phyloP scores from a whole-genome alignment of 1,140 invertebrate genomes.

The Drosophila obscura region DNA sequence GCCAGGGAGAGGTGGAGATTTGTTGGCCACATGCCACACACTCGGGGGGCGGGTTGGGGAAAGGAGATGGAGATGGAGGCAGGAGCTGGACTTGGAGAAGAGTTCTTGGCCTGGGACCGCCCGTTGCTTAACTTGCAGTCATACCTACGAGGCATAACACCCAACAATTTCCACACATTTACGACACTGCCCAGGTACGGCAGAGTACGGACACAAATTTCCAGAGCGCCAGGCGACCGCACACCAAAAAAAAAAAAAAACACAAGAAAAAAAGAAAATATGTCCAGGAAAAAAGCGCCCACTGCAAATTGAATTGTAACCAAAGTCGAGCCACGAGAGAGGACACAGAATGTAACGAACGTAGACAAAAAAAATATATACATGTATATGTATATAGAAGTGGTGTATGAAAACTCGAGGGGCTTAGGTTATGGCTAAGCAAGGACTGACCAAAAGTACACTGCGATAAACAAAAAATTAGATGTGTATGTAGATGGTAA shows the following conservation, averaged over 20 bases:
- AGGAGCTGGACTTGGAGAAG: background rate
- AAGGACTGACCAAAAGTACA: slow-evolving; percentile 34
- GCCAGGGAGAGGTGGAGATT: slow-evolving; percentile 31
- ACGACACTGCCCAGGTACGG: slow-evolving; percentile 37
- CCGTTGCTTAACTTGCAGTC: slow-evolving; percentile 53
- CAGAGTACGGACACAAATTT: slow-evolving; percentile 39
- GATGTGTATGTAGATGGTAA: no score
- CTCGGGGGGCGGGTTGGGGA: background rate
- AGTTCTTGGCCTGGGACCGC: slow-evolving; percentile 36
- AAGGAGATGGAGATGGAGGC: background rate
- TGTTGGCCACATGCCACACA: slow-evolving; percentile 71
- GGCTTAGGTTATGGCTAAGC: slow-evolving; percentile 65
- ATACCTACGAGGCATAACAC: slow-evolving; percentile 71
- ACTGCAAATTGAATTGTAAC: slow-evolving; percentile 81
- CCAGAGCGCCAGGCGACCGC: slow-evolving; percentile 42
- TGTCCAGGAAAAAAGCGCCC: slow-evolving; percentile 56
- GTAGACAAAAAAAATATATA: slow-evolving; percentile 4
- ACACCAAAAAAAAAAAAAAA: no score
- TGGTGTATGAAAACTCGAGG: slow-evolving; percentile 19
- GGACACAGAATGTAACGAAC: background rate
- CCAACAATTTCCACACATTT: slow-evolving; percentile 76
- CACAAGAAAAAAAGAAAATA: slow-evolving; percentile 32
- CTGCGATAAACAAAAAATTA: background rate
- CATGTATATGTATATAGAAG: background rate
- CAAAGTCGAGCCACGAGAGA: slow-evolving; percentile 62